Percentiles rank a stretch among this genome's conserved stretches.
Evolutionary conservation across 2,888 invertebrate genomes (phyloP).

Genomic region (Apamea crenata): DNA sequence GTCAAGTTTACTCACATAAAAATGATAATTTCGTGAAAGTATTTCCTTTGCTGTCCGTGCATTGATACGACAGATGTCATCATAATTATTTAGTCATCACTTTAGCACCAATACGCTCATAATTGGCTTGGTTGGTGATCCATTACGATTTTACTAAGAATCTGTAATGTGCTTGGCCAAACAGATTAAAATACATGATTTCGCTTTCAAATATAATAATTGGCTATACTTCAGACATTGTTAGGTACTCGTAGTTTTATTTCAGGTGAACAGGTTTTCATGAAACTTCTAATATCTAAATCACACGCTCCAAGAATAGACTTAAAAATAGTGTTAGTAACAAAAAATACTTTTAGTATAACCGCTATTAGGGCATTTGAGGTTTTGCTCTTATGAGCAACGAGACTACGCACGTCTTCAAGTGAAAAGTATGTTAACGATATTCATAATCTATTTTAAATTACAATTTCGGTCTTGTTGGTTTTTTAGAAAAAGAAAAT

Average conservation of each 20-base stretch:
- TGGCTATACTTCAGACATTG: background rate
- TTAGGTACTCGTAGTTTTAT: background rate
- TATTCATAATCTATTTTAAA: constrained; percentile 61
- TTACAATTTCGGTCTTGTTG: constrained; percentile 26
- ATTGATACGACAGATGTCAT: constrained; percentile 45
- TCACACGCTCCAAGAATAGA: constrained; percentile 52
- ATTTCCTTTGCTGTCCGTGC: constrained; percentile 14
- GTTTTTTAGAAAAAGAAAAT: background rate
- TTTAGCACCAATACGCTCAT: constrained; percentile 2
- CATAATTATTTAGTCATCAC: constrained; percentile 55
- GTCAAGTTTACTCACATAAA: constrained; percentile 10
- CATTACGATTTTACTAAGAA: constrained; percentile 17
- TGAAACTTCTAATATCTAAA: constrained; percentile 52
- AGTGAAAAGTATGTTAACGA: constrained; percentile 58
- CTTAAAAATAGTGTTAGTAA: constrained; percentile 30
- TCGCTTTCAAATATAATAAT: background rate
- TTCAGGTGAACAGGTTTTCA: background rate
- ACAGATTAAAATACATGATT: background rate
- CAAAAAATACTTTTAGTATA: constrained; percentile 62
- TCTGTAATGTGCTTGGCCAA: constrained; percentile 5
- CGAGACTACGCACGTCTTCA: constrained; percentile 18
- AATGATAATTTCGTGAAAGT: constrained; percentile 37
- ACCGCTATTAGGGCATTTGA: constrained; percentile 52
- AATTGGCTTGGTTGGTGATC: constrained; percentile 1
- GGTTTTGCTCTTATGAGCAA: constrained; percentile 55